Percentiles rank a stretch among this genome's conserved stretches.
Conservation (phyloP, 2,113 vertebrate species). For the Chunga burmeisteri region DNA sequence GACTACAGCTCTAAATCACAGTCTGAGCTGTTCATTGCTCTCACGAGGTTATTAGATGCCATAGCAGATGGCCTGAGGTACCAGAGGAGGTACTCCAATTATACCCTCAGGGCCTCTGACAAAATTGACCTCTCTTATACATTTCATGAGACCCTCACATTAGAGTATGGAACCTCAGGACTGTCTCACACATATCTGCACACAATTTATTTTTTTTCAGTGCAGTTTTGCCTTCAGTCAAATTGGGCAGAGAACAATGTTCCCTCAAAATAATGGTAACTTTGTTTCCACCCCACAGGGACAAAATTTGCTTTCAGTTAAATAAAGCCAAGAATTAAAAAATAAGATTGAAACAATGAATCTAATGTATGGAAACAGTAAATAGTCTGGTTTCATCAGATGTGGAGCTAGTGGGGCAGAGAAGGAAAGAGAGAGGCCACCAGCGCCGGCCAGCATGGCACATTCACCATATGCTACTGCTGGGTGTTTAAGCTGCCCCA, state of each 20-base stretch:
- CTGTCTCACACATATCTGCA: neutral
- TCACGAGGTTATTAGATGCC: slow-evolving; percentile 35
- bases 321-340: neutral
- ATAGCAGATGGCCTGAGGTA: slow-evolving; percentile 45
- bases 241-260: neutral
- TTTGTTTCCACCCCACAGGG: accelerated
- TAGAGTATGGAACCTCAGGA: neutral
- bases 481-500: neutral
- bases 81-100: neutral
- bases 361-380: neutral
- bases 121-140: slow-evolving; percentile 15
- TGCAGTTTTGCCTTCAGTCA: neutral
- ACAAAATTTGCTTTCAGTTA: neutral
- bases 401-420: neutral
- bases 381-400: neutral
- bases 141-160: neutral
- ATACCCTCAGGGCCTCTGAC: neutral
- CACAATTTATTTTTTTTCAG: neutral
- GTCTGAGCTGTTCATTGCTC: slow-evolving; percentile 20
- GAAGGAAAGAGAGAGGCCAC: neutral
- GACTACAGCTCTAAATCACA: slow-evolving; percentile 23
- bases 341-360: neutral
- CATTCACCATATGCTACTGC: neutral
- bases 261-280: neutral
- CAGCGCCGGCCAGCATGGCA: neutral